Base-by-base conservation (phyloP, 2,113 vertebrate species). In the Lophura nycthemera region DNA sequence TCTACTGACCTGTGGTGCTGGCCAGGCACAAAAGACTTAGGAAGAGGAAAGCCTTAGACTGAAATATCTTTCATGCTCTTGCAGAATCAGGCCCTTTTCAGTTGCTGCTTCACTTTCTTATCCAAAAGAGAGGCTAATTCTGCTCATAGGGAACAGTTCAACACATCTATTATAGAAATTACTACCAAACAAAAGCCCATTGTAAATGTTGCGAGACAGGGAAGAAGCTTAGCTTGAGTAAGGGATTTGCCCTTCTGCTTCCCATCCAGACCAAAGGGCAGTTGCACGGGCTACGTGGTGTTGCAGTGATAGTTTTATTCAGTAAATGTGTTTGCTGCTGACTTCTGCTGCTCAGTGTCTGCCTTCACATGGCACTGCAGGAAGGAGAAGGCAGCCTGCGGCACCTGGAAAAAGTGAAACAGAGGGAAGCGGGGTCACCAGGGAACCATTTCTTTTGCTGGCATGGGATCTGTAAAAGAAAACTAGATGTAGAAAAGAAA, bases 241-340 rank as follows among this genome's bases (percentile, higher is more conserved):
- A 76, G 48, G 48, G 64, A 50, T 83, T 88, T 86, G 29, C 34
- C 19, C 43, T 43, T 34, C 40, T 83, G 34, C 21, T 69, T 9
- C 47, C 48, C 21, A 14, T 47, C 9, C 17, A 25, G 64, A 60
- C 75, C 43, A 38, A 69, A 61, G 22, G 64, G 59, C 50, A 57
- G 83, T 80, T 83, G 10, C 6, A 24, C 1, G 1, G 21, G 13
- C 60, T 83, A 15, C 34, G 24, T 40, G 38, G 60, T 29, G 40
- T 27, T 78, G 42, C 57, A 67, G n/a, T 42, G 38, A 7, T 83
- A 78, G 38, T 90, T 88, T 74, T 86, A n/a, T 78, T 42, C 66
- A 27, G 27, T 20, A 27, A 2, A 6, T 34, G 21, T 54, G 17
- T 54, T 74, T 70, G 38, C 77, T 80, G n/a, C 67, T 83, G 45